Conservation (phyloP, 2,113 vertebrate species). For the Limanda limanda region DNA sequence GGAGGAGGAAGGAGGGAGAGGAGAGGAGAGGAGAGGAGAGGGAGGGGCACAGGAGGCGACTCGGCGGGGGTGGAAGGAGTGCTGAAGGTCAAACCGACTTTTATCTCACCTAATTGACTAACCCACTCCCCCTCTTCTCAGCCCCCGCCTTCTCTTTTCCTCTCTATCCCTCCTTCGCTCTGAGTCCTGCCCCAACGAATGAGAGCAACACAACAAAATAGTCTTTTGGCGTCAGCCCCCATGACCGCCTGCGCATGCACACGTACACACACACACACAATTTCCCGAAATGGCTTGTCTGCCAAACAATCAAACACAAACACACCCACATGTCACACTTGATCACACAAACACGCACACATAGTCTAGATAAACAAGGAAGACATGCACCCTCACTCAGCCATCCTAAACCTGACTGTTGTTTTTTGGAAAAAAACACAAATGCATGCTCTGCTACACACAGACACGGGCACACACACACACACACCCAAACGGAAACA, state of each 20-base stretch:
- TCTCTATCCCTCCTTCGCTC: slow-evolving; percentile 51
- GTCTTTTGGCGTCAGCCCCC: slow-evolving; percentile 61
- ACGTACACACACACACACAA: slow-evolving; percentile 25
- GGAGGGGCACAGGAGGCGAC: slow-evolving; percentile 77
- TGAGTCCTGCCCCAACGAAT: slow-evolving; percentile 47
- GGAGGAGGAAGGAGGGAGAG: slow-evolving; percentile 79
- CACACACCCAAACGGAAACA: slow-evolving; percentile 43
- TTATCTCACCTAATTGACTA: slow-evolving; percentile 99
- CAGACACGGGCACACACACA: slow-evolving; percentile 24
- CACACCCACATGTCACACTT: slow-evolving; percentile 72
- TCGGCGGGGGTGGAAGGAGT: slow-evolving; percentile 83
- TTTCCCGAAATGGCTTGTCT: slow-evolving; percentile 46
- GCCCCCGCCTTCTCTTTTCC: slow-evolving; percentile 49
- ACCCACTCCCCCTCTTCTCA: slow-evolving; percentile 60
- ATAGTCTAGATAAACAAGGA: slow-evolving; percentile 66
- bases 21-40: slow-evolving; percentile 79
- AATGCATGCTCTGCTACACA: slow-evolving; percentile 65
- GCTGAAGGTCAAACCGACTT: slow-evolving; percentile 97
- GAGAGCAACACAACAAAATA: slow-evolving; percentile 66
- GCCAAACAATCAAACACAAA: slow-evolving; percentile 69
- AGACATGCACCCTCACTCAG: slow-evolving; percentile 50
- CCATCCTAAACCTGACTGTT: slow-evolving; percentile 53
- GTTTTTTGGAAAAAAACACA: slow-evolving; percentile 67
- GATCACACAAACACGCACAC: slow-evolving; percentile 69
- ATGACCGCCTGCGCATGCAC: slow-evolving; percentile 9